Evolutionary conservation across 2,888 invertebrate species (phyloP).

Genomic region (Tenthredo mesomela): DNA sequence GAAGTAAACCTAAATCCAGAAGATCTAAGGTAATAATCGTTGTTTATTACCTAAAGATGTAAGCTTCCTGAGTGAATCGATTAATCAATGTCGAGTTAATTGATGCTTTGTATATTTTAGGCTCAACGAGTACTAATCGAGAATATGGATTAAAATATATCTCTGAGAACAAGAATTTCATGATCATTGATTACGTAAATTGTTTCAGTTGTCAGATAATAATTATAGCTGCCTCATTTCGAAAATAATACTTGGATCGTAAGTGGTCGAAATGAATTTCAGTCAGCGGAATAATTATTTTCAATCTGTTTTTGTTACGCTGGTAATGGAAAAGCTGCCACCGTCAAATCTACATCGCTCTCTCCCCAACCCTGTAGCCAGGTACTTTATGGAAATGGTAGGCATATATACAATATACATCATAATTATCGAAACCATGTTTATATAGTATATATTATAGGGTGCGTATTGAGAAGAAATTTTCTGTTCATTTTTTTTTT

Average conservation of each 20-base stretch:
- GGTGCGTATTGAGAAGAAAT: too few species aligned
- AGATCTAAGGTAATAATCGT: not conserved
- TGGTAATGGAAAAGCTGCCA: constrained; percentile 9
- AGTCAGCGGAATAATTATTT: constrained; percentile 22
- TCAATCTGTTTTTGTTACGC: constrained; percentile 5
- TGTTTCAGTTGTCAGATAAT: constrained; percentile 28
- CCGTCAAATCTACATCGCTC: constrained; percentile 5
- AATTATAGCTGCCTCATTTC: constrained; percentile 25
- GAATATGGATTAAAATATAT: not conserved
- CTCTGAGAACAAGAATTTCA: constrained; percentile 12
- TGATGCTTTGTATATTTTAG: not conserved
- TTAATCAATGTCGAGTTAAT: not conserved
- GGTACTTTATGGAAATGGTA: not conserved
- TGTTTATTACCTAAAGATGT: not conserved
- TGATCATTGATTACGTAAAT: constrained; percentile 40
- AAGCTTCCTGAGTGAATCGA: not conserved
- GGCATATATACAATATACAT: not conserved
- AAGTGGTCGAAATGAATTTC: constrained; percentile 24
- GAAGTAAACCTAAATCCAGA: not conserved
- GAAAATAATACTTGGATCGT: not conserved
- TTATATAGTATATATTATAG: too few species aligned
- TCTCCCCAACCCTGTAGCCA: too few species aligned
- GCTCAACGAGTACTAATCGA: constrained; percentile 11
- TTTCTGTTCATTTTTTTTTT: too few species aligned
- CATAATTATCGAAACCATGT: too few species aligned